phyloP scores from a whole-genome alignment of 2,113 vertebrate genomes.

The Percina caprodes region DNA sequence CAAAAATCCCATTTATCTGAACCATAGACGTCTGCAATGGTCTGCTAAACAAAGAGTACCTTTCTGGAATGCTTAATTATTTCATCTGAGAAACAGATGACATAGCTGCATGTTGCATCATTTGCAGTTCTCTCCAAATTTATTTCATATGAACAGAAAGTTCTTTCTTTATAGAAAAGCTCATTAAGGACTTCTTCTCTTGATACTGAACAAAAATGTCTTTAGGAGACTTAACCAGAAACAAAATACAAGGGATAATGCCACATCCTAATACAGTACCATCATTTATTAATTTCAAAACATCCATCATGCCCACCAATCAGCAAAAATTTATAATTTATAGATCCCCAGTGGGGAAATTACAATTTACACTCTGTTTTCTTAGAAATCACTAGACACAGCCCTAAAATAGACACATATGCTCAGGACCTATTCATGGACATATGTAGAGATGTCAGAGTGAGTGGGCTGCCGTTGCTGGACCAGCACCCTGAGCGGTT shows the following conservation, averaged over 20 bases:
- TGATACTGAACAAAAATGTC: background rate
- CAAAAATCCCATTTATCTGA: conserved; percentile 60
- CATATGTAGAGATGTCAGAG: too few species aligned
- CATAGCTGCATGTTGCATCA: conserved; percentile 44
- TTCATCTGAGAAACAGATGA: conserved; percentile 45
- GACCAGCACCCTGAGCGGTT: too few species aligned
- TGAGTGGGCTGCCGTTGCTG: too few species aligned
- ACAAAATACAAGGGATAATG: background rate
- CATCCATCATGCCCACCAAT: conserved; percentile 4
- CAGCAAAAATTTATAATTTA: too few species aligned
- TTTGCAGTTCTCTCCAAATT: conserved; percentile 23
- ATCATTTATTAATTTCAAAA: conserved; percentile 17
- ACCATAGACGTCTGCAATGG: conserved; percentile 48
- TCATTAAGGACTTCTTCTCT: background rate
- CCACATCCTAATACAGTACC: background rate
- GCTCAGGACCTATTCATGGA: too few species aligned
- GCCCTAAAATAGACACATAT: too few species aligned
- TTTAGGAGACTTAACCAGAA: conserved; percentile 1
- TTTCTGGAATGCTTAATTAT: conserved; percentile 58
- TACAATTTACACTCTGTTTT: too few species aligned
- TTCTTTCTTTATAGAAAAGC: background rate
- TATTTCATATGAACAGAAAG: background rate
- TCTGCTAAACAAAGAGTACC: conserved; percentile 60
- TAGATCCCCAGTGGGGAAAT: too few species aligned
- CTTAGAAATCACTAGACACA: too few species aligned